Evolutionary conservation across 2,797 vertebrate genomes (phyloP), one percentile per base, ranked within the genome.

Genomic region (Thripadectes ignobilis): DNA sequence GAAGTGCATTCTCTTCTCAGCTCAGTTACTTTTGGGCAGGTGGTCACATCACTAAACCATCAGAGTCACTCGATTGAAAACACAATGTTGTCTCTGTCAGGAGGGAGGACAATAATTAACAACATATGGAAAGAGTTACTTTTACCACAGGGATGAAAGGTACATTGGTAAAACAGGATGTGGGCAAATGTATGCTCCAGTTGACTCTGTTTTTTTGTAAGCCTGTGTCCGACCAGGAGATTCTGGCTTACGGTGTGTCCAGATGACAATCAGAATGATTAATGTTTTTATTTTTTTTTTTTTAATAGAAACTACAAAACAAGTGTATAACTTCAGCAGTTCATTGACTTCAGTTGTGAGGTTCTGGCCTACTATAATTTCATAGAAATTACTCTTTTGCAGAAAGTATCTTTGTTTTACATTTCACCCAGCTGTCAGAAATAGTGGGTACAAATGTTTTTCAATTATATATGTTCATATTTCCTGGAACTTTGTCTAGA

Each of bases 121-220:
- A 87, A 46, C 83, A 87, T 38, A 81, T 90, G 95, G 92, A 76
- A 81, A 71, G 51, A 74, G 85, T 61, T 92, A 72, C 59, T 92
- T 86, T 76, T 79, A 74, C 85, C 81, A 67, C 57, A 77, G 71
- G 88, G 80, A 92, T 95, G 89, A 96, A 94, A 96, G 89, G 89
- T 96, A 89, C 83, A 74, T 77, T 65, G 85, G 71, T 96, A 92
- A 94, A 92, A 88, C 89, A 95, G 92, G 91, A 96, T 94, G 83
- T 89, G 94, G 96, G 80, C 85, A 95, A 90, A 93, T 72, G 76
- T 79, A 79, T 71, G 80, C 57, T 96, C 48, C 52, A 39, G 89
- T 95, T 87, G 78, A 78, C 69, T 93, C 68, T 96, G 90, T 92
- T 93, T 93, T 93, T 94, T 43, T 84, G 80, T 93, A 88, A 94